phyloP scores from a whole-genome alignment of 2,113 vertebrate genomes.

The Chelonoidis abingdonii region DNA sequence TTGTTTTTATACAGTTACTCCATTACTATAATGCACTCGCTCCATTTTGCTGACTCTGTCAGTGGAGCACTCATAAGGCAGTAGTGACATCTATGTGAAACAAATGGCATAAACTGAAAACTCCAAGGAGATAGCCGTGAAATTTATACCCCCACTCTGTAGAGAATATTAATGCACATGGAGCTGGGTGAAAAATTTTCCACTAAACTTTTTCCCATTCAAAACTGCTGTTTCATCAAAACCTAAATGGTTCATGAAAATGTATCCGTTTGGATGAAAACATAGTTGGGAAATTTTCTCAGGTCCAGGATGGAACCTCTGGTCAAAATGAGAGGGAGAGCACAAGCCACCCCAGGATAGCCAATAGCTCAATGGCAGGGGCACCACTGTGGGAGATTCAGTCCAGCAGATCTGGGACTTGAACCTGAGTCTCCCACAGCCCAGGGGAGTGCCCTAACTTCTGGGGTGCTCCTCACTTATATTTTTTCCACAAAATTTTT shows the following conservation, averaged over 20 bases:
- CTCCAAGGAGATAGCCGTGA: conserved; percentile 21
- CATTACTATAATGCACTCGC: conserved; percentile 89
- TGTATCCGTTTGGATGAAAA: not conserved
- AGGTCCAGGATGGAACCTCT: not conserved
- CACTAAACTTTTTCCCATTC: not conserved
- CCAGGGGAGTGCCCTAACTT: not conserved
- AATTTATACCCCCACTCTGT: conserved; percentile 58
- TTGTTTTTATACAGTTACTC: conserved; percentile 89
- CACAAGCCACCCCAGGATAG: not conserved
- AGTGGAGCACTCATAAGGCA: conserved; percentile 72
- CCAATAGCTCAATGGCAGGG: not conserved
- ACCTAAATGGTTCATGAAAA: not conserved
- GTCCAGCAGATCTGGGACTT: not conserved
- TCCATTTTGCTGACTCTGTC: conserved; percentile 83
- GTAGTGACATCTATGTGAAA: conserved; percentile 81
- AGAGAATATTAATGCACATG: not conserved
- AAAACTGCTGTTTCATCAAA: not conserved
- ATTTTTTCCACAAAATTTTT: not conserved
- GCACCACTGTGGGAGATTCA: not conserved
- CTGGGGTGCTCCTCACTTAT: not conserved
- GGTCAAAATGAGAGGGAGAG: not conserved
- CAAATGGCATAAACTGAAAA: conserved; percentile 60
- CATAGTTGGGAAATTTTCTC: not conserved
- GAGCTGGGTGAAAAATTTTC: not conserved
- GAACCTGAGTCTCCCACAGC: not conserved